A percentile compares a stretch with the other conserved stretches of the same genome.
Conservation (phyloP, 2,888 invertebrate species). For the Tipula helvola region DNA sequence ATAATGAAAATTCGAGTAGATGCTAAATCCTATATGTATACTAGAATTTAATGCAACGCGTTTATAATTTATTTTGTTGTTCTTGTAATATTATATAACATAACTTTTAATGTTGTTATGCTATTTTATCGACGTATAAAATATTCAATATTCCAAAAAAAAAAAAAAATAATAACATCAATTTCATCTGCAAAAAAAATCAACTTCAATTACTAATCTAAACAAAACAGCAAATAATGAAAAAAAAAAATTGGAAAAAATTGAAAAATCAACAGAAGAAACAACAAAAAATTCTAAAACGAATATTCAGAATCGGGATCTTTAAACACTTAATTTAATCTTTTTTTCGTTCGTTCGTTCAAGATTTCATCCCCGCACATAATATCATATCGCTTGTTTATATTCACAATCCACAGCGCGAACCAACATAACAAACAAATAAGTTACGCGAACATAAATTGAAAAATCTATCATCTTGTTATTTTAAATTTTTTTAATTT, state of each 20-base stretch:
- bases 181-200: background rate
- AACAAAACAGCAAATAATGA: background rate
- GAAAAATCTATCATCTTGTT: background rate
- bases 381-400: background rate
- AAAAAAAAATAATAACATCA: no score
- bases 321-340: conserved; percentile 4
- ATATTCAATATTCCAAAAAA: background rate
- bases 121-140: background rate
- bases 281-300: background rate
- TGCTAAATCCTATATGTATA: background rate
- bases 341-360: background rate
- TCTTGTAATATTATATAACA: background rate
- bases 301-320: background rate
- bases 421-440: background rate
- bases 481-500: background rate
- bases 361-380: background rate
- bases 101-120: background rate
- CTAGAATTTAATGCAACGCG: background rate
- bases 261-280: background rate
- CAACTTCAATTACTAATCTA: background rate
- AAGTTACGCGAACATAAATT: background rate
- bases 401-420: background rate
- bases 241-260: background rate
- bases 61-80: background rate
- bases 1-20: no score